These are phyloP conservation scores for Pachycephala philippinensis DNA, from an alignment of 2,113 vertebrate species.

Conservation along the genomic window DNA sequence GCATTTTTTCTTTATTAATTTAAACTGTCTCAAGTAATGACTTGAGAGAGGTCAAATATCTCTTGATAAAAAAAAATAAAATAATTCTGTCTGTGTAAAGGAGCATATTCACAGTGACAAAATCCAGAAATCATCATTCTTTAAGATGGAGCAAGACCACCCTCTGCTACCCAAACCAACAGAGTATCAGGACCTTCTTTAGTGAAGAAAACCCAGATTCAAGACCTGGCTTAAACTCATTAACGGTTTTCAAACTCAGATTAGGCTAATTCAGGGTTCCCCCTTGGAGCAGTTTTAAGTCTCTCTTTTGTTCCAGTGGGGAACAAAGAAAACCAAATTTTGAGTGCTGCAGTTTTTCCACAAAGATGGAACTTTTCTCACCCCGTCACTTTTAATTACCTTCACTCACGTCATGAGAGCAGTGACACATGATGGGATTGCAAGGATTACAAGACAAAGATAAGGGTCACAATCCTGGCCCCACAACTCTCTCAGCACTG, in stretches of 20 bases:
- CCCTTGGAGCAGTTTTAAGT: background rate
- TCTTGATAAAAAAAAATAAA: background rate
- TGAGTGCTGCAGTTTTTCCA: background rate
- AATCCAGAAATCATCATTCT: background rate
- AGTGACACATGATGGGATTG: background rate
- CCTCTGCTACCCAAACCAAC: background rate
- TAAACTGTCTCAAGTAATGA: background rate
- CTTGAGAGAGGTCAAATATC: background rate
- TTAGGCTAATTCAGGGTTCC: background rate
- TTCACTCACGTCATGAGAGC: background rate
- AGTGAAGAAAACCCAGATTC: background rate
- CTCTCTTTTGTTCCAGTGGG: background rate
- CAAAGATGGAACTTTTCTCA: background rate
- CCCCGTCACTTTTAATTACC: background rate
- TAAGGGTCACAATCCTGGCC: background rate
- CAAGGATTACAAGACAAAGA: background rate
- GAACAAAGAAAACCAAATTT: conserved; percentile 13
- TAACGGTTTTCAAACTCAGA: background rate
- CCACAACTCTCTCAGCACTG: background rate
- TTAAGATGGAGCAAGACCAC: background rate
- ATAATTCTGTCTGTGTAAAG: background rate
- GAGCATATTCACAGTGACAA: background rate
- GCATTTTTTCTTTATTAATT: conserved; percentile 19
- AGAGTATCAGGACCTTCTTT: background rate
- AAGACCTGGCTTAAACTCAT: background rate